Base-by-base conservation (phyloP, 1,140 invertebrate species). In the Monomorium pharaonis region DNA sequence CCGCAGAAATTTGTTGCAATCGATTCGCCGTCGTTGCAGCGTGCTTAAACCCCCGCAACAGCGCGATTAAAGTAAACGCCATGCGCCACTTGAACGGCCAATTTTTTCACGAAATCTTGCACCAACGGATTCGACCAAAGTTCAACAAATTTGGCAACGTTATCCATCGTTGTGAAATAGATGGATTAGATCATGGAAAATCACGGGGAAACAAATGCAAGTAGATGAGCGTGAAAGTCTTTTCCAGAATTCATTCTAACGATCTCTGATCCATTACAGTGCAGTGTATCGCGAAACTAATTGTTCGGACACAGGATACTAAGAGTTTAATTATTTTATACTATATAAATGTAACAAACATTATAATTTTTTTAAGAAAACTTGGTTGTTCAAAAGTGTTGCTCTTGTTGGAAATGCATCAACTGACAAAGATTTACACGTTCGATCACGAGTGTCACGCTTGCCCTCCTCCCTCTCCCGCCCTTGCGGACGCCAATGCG, bases 1-100 rank as follows among this genome's bases (percentile, higher is more conserved):
- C 84, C 84, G 69, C 86, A 87, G 75, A 87, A 80, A 81, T 65
- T 81, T 72, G 78, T 72, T 81, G 78, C 78, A 81, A 81, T 81
- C 65, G 78, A 81, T 72, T 86, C 69, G 75, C 84, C 27, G 37
- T 65, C 56, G 63, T 65, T 54, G 63, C 56, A 18, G n/a, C 60
- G 27, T 30, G 60, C n/a, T 78, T 67, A 65, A 62, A 62, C 14
- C 54, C 54, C 21, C 51, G 51, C 33, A 62, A 62, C 21, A 30
- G 37, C 18, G 78, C 78, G 78, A 81, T 81, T 81, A 81, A 81
- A 58, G 65, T 58, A 81, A 81, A 81, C 78, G 65, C 37, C 65
- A 72, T 33, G 72, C 78, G 65, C 37, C 65, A 72, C 47, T 81
- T 56, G 30, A 37, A 58, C 65, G 37, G 49, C 33, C 49, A 37